These are phyloP conservation scores for Dorcus hopei DNA, from an alignment of 2,888 invertebrate genomes.

Conservation along the genomic window DNA sequence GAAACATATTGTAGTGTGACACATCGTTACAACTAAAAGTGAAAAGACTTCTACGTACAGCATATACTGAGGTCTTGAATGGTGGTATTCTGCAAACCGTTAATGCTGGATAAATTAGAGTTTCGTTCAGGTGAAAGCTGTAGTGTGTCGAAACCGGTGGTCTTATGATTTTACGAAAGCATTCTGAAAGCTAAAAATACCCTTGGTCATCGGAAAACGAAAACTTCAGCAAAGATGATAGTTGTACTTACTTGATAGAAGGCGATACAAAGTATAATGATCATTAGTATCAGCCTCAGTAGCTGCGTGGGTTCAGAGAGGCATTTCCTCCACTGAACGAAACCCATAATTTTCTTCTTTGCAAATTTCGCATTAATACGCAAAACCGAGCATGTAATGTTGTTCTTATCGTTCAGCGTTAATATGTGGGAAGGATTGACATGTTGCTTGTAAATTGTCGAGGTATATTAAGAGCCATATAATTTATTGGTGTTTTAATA, in stretches of 20 bases:
- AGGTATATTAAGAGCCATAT: no score
- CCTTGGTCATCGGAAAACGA: conserved; percentile 49
- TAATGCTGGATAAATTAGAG: conserved; percentile 64
- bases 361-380: no score
- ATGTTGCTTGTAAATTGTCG: no score
- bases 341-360: conserved; percentile 3
- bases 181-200: conserved; percentile 54
- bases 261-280: conserved; percentile 56
- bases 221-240: conserved; percentile 38
- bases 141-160: conserved; percentile 68
- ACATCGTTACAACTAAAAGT: not conserved
- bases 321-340: conserved; percentile 38
- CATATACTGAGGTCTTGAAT: conserved; percentile 57
- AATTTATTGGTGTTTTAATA: no score
- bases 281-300: conserved; percentile 56
- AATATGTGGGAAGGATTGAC: no score
- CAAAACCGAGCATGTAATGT: no score
- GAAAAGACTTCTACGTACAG: conserved; percentile 48
- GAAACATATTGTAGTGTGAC: no score
- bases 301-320: conserved; percentile 56
- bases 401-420: no score
- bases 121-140: conserved; percentile 63
- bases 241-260: conserved; percentile 55
- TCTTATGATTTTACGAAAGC: conserved; percentile 57
- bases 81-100: conserved; percentile 67